Conservation (phyloP, 2,888 invertebrate genomes). For the Seira ritae region DNA sequence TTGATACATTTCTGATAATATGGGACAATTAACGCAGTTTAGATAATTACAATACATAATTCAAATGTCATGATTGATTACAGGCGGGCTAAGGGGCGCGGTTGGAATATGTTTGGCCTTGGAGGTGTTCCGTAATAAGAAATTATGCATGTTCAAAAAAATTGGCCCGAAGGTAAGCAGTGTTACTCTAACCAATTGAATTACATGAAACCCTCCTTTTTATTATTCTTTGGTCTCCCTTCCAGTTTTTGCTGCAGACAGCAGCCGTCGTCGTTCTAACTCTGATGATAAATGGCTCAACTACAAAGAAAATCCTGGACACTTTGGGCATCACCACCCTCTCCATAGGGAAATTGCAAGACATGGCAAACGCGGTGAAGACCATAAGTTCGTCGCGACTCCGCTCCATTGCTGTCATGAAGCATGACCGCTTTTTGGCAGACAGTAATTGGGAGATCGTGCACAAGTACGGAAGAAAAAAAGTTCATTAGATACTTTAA, state of each 20-base stretch:
- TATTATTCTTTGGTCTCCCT: neutral
- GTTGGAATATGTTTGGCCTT: constrained; percentile 80
- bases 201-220: neutral
- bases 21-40: too few species aligned
- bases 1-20: constrained; percentile 73
- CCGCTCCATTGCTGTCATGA: constrained; percentile 79
- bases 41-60: too few species aligned
- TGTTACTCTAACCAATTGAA: neutral
- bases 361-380: constrained; percentile 80
- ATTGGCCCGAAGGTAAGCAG: constrained; percentile 70
- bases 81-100: constrained; percentile 81
- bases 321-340: constrained; percentile 78
- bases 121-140: constrained; percentile 78
- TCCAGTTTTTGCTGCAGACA: constrained; percentile 78
- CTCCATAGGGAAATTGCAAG: constrained; percentile 78
- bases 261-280: constrained; percentile 80
- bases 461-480: constrained; percentile 74
- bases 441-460: constrained; percentile 82
- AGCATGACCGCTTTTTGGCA: constrained; percentile 81
- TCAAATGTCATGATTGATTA: constrained; percentile 75
- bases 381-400: constrained; percentile 78
- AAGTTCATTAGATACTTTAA: neutral
- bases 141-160: constrained; percentile 72
- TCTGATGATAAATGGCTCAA: constrained; percentile 80
- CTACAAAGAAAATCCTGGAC: constrained; percentile 78